Evolutionary conservation across 2,888 invertebrate genomes (phyloP), one percentile per base, ranked within the genome.

Genomic region (Globia sparganii): DNA sequence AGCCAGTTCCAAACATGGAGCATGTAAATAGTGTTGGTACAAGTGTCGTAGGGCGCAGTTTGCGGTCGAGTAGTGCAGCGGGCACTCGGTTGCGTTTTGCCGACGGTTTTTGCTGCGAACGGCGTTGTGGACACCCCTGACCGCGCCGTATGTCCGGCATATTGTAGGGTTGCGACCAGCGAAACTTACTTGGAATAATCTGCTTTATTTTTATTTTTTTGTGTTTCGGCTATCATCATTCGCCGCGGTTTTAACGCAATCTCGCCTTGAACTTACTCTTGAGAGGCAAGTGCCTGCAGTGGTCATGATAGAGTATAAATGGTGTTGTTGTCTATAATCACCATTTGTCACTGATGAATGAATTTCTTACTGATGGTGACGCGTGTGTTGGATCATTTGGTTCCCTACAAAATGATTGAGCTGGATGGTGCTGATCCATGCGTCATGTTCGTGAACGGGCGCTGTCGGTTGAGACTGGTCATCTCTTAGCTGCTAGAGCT

Each of bases 21-120:
- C 78, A 72, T 85, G 86, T 84, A 86, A 88, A 87, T 87, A 86
- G 77, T 86, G 86, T 77, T 49, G 80, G 68, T 83, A 86, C 87
- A 90, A 90, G 84, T 86, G 87, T 85, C 89, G 93, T 91, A 92
- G 91, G 90, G 85, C 91, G 92, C 94, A 94, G 93, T 93, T 93
- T 94, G 95, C 90, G 95, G 95, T 94, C 86, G 87, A 91, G 90
- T 91, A 90, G 92, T 91, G 92, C 91, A 91, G 90, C 88, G 89
- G 78, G 80, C 86, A 88, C 84, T 86, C 86, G 87, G 86, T 72
- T 84, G 84, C 86, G 93, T 94, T 94, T 94, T 93, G 93, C 90
- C 86, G 86, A 89, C 77, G 91, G 91, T 95, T 95, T 96, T 95
- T 95, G 94, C 92, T 76, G 77, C 80, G 72, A 75, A 64, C 72